These are phyloP conservation scores for Morone saxatilis DNA, from an alignment of 2,113 vertebrate genomes.

Conservation along the genomic window DNA sequence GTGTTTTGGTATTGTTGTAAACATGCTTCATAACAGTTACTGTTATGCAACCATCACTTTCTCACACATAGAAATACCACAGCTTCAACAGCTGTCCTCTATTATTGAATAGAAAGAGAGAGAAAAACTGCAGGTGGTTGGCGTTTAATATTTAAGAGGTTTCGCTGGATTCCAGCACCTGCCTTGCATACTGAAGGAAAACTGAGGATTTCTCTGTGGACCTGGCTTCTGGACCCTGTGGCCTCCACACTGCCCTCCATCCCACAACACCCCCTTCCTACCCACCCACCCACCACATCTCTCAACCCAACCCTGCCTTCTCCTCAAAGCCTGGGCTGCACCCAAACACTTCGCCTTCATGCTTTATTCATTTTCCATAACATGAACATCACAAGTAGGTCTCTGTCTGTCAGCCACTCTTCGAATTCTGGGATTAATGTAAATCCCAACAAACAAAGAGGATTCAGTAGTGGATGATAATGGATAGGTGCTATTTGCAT, in stretches of 20 bases:
- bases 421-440: slow-evolving; percentile 60
- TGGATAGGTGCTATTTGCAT: slow-evolving; percentile 69
- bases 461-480: slow-evolving; percentile 61
- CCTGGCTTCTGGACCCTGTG: slow-evolving; percentile 65
- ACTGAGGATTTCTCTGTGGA: slow-evolving; percentile 60
- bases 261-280: slow-evolving; percentile 15
- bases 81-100: slow-evolving; percentile 48
- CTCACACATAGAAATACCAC: slow-evolving; percentile 57
- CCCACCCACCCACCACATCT: slow-evolving; percentile 20
- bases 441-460: slow-evolving; percentile 64
- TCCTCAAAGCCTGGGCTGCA: slow-evolving; percentile 49
- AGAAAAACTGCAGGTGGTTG: slow-evolving; percentile 78
- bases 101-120: slow-evolving; percentile 77
- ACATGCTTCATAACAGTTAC: slow-evolving; percentile 28
- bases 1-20: slow-evolving; percentile 15
- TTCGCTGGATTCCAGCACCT: slow-evolving; percentile 71
- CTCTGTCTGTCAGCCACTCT: slow-evolving; percentile 46
- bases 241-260: slow-evolving; percentile 48
- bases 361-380: slow-evolving; percentile 76
- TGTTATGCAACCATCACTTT: slow-evolving; percentile 39
- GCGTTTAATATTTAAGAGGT: slow-evolving; percentile 83
- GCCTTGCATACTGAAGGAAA: slow-evolving; percentile 77
- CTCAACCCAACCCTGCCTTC: slow-evolving; percentile 14
- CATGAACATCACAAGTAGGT: slow-evolving; percentile 63
- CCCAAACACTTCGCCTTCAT: slow-evolving; percentile 71